Evolutionary conservation across 2,888 invertebrate genomes (phyloP).

Genomic region (Beris chalybata): DNA sequence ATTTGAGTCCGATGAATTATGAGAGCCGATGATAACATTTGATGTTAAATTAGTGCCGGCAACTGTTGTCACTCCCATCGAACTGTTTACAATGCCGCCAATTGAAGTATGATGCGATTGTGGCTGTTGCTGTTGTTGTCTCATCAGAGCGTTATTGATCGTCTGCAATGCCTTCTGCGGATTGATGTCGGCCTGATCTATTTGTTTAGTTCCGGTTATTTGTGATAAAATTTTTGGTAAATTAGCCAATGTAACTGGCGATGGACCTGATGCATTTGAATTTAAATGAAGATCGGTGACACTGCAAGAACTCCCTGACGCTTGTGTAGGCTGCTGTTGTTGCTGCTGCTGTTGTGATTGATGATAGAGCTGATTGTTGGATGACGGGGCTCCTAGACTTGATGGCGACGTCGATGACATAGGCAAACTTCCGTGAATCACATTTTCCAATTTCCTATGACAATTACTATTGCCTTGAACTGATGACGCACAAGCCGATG

Average conservation of each 20-base stretch:
- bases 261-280: conserved; percentile 56
- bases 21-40: conserved; percentile 17
- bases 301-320: conserved; percentile 37
- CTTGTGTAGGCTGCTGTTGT: conserved; percentile 42
- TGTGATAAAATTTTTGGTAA: conserved; percentile 59
- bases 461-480: conserved; percentile 35
- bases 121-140: conserved; percentile 39
- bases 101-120: conserved; percentile 19
- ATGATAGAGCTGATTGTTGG: conserved; percentile 32
- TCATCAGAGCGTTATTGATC: conserved; percentile 57
- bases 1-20: conserved; percentile 43
- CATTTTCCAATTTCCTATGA: conserved; percentile 37
- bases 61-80: conserved; percentile 29
- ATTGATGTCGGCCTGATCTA: conserved; percentile 59
- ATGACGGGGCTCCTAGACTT: conserved; percentile 7
- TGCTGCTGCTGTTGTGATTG: conserved; percentile 43
- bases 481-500: conserved; percentile 35
- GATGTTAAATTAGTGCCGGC: conserved; percentile 34
- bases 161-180: conserved; percentile 62
- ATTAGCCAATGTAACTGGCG: conserved; percentile 57
- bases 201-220: conserved; percentile 53
- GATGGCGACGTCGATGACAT: conserved; percentile 38
- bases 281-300: conserved; percentile 51
- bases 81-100: conserved; percentile 9
- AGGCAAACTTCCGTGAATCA: conserved; percentile 37